These are phyloP conservation scores for Margarornis squamiger DNA, from an alignment of 2,797 vertebrate genomes.

Conservation along the genomic window DNA sequence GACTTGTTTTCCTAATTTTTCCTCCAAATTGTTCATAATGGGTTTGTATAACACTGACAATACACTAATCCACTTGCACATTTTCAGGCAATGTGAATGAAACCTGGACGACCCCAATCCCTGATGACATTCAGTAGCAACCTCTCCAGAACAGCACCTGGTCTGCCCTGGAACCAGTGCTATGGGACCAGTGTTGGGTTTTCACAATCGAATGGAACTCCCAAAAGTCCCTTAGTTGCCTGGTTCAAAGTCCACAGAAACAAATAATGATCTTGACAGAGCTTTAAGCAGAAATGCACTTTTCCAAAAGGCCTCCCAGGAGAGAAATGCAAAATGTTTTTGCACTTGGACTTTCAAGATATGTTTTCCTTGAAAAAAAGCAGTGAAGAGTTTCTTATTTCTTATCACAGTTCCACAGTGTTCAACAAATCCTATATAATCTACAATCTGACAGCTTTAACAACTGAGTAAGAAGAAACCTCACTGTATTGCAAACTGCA, in stretches of 20 bases:
- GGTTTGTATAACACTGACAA: background rate
- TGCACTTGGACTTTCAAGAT: background rate
- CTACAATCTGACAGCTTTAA: background rate
- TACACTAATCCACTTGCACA: background rate
- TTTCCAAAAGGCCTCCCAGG: background rate
- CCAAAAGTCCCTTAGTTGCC: background rate
- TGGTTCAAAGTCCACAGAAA: background rate
- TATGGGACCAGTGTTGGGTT: background rate
- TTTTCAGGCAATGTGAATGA: background rate
- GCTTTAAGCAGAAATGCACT: background rate
- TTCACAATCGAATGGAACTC: background rate
- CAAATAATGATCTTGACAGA: background rate
- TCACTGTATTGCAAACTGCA: background rate
- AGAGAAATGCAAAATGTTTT: background rate
- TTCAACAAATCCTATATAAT: background rate
- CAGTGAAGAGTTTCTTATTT: background rate
- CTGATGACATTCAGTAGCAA: background rate
- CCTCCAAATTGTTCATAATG: background rate
- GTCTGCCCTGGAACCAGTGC: fast-evolving
- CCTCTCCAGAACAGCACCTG: fast-evolving
- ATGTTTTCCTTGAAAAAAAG: background rate
- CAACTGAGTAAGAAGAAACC: background rate
- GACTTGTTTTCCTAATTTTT: background rate
- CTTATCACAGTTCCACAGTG: background rate
- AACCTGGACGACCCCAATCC: background rate